Conservation (phyloP, 2,888 invertebrate species). For the Monoplex corrugatus region DNA sequence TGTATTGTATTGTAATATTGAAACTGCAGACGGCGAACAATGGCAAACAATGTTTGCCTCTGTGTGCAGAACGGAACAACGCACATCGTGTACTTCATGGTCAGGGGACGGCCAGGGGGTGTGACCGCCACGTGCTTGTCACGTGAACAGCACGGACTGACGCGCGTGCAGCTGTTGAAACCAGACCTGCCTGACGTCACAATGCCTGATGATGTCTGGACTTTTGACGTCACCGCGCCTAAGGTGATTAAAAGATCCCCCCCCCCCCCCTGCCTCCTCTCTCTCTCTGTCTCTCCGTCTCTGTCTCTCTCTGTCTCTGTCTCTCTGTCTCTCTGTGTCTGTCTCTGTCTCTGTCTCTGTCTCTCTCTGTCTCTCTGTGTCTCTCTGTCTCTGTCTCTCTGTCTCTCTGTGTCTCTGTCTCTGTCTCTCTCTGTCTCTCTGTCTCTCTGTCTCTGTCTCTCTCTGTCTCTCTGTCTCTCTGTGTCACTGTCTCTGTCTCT, state of each 20-base stretch:
- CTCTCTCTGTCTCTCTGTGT: no score
- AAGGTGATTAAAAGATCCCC: constrained; percentile 69
- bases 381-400: no score
- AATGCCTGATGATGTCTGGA: constrained; percentile 74
- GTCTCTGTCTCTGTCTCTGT: no score
- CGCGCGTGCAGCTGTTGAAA: constrained; percentile 78
- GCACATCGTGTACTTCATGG: constrained; percentile 78
- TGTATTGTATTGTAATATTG: no score
- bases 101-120: constrained; percentile 53
- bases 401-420: no score
- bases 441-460: no score
- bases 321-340: background rate
- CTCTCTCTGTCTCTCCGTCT: background rate
- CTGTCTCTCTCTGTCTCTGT: background rate
- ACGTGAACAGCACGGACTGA: constrained; percentile 64
- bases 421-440: no score
- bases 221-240: constrained; percentile 76
- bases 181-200: constrained; percentile 70
- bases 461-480: no score
- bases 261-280: background rate
- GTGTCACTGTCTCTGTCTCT: no score
- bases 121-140: constrained; percentile 46
- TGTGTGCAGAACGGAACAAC: constrained; percentile 82
- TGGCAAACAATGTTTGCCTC: no score
- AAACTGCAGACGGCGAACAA: no score